Base-by-base conservation (phyloP, 2,888 invertebrate species). In the Dasypogon diadema region DNA sequence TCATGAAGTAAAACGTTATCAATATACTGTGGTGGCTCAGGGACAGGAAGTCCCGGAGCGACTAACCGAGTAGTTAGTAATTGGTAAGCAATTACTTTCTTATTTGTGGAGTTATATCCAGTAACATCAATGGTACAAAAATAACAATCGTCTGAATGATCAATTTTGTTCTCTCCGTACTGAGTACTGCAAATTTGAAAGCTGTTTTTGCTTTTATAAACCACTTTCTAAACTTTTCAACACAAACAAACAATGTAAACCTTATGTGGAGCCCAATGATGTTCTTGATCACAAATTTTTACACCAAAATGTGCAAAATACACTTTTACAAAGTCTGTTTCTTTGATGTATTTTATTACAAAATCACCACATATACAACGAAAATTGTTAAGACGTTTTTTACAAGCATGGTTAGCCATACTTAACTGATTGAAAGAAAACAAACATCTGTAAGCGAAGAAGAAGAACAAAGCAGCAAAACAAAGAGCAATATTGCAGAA, bases 1-100 rank as follows among this genome's bases (percentile, higher is more conserved):
- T 48, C n/a, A n/a, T n/a, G n/a, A n/a, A n/a, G 48, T 48, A 48
- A 48, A 48, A 48, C 48, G 48, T 48, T 12, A 48, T 48, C 3
- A 48, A 48, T 12, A 12, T 4, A 12, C 48, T 48, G n/a, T 6
- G 48, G n/a, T 14, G 48, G n/a, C 16, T 16, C n/a, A 12, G n/a
- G 48, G n/a, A 12, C 48, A 48, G n/a, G 48, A 14, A 48, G n/a
- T 48, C n/a, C 48, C 48, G 48, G 16, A n/a, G 30, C 3, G 30
- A 30, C 12, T 48, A 48, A 2, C 48, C 12, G 48, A 48, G n/a
- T n/a, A 48, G 48, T 48, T 6, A 48, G n/a, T 4, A 6, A 3
- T 6, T 3, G n/a, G 12, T 48, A 48, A 16, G 12, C 48, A 48
- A 48, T 48, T 48, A 48, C 48, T 6, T 48, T 48, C n/a, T 48